These are phyloP conservation scores for Dione vanillae DNA, from an alignment of 2,888 invertebrate species.

Conservation along the genomic window DNA sequence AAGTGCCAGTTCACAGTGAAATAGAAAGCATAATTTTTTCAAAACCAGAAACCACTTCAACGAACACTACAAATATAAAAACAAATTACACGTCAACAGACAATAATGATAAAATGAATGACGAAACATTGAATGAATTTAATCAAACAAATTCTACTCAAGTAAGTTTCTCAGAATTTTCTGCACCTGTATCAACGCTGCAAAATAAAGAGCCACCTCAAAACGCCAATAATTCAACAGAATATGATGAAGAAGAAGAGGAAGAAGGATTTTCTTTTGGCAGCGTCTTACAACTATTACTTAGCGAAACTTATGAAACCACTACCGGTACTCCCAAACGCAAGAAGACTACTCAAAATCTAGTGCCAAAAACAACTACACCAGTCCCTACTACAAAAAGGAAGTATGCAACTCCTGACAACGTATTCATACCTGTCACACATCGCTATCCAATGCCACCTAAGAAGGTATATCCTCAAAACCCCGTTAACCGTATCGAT, in stretches of 20 bases:
- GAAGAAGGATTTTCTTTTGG: constrained; percentile 85
- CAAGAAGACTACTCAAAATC: constrained; percentile 45
- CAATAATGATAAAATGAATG: neutral
- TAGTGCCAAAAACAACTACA: constrained; percentile 36
- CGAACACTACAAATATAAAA: neutral
- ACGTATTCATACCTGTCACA: constrained; percentile 64
- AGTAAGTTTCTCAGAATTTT: constrained; percentile 37
- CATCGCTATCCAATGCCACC: constrained; percentile 57
- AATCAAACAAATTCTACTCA: constrained; percentile 37
- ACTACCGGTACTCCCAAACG: constrained; percentile 57
- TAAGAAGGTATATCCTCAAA: constrained; percentile 56
- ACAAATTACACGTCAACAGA: neutral
- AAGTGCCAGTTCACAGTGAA: constrained; percentile 39
- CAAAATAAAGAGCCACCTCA: constrained; percentile 41
- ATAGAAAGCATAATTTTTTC: constrained; percentile 18
- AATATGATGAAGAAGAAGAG: constrained; percentile 72
- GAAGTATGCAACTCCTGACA: constrained; percentile 49
- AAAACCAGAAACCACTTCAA: neutral
- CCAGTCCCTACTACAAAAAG: constrained; percentile 46
- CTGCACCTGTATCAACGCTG: constrained; percentile 13
- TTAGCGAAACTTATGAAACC: constrained; percentile 76
- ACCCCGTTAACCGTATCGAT: constrained; percentile 71
- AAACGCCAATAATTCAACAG: constrained; percentile 54
- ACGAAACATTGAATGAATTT: constrained; percentile 35
- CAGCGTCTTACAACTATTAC: constrained; percentile 85